Evolutionary conservation across 2,797 vertebrate species (phyloP), one percentile per base, ranked within the genome.

Genomic region (Furcifer pardalis): DNA sequence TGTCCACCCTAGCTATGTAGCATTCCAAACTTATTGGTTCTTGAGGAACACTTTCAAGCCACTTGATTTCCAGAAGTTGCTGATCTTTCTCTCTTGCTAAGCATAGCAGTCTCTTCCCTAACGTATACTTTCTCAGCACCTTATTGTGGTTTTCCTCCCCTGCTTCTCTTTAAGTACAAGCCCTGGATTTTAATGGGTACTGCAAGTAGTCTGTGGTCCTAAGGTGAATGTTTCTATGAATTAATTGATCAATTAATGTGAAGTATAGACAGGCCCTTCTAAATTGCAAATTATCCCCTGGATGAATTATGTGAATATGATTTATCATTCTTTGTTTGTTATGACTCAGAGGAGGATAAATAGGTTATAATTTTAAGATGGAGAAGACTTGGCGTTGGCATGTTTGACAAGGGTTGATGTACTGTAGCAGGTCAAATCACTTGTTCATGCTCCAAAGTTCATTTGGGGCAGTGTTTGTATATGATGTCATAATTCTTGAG

Each of bases 231-330:
- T 46, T 82, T 79, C 90, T 74, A 84, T 91, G 81, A 90, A 83
- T 89, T 94, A 92, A 88, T 79, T 86, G 80, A 80, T 79, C 88
- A 86, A 89, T 91, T 91, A 92, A 90, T 84, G 84, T 86, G 86
- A 92, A 91, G 84, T 80, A 87, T 85, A 89, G 87, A 66, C 71
- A 84, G 90, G 86, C 75, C 81, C 59, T 59, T 88, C 32, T 73
- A 86, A 91, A 91, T 69, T 74, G 46, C 77, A 90, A 85, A 85
- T 8, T 81, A 91, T 81, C 69, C 59, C 68, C 85, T 19, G 52
- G 89, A 90, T 77, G 82, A 91, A 87, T 86, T 92, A 84, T 88
- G n/a, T 89, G 87, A 86, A 82, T 82, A 49, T 82, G 82, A 84
- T 84, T 65, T 84, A 87, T 82, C 27, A 12, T 71, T 9, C 7